Evolutionary conservation across 2,888 invertebrate genomes (phyloP), one percentile per base, ranked within the genome.

Genomic region (Diaphora mendica): DNA sequence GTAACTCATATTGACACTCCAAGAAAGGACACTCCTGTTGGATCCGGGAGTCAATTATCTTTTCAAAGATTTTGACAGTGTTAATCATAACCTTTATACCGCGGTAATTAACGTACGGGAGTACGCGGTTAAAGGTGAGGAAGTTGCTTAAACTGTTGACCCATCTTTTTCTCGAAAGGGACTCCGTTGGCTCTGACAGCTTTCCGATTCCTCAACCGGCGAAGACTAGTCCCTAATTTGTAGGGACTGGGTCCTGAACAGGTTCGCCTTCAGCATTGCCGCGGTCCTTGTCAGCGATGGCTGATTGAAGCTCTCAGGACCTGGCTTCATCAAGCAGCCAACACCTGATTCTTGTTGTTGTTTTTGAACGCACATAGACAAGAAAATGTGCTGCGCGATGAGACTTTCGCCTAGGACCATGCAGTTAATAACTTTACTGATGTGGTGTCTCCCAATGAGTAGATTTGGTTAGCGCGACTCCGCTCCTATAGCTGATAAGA

Each of bases 1-100:
- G 35, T 35, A 68, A 68, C 51, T 23, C 9, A 55, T 55, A 33
- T 68, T 68, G 51, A 51, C 48, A 68, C 33, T 68, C 33, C 20
- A 35, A 66, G 66, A 33, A 33, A 2, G 5, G 33, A 2, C 20
- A 20, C 64, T 64, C 33, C n/a, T n/a, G n/a, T n/a, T n/a, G 33
- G 20, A 17, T 17, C 11, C 17, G 64, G 33, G 4, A 64, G 33
- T 20, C 3, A 11, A 1, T 33, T 17, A 48, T 48, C 48, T 20
- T 48, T 48, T 48, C 20, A 48, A 48, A 48, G 48, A 48, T 48
- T 20, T 48, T 48, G 20, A 20, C 17, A 17, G 20, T 48, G 48
- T 48, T 17, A 2, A 20, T 20, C 20, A 48, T 20, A 20, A 20
- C 48, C 5, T 48, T 5, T 20, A 23, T 7, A 11, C n/a, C n/a